phyloP scores from a whole-genome alignment of 2,797 vertebrate species.

The Arnoldichthys spilopterus region DNA sequence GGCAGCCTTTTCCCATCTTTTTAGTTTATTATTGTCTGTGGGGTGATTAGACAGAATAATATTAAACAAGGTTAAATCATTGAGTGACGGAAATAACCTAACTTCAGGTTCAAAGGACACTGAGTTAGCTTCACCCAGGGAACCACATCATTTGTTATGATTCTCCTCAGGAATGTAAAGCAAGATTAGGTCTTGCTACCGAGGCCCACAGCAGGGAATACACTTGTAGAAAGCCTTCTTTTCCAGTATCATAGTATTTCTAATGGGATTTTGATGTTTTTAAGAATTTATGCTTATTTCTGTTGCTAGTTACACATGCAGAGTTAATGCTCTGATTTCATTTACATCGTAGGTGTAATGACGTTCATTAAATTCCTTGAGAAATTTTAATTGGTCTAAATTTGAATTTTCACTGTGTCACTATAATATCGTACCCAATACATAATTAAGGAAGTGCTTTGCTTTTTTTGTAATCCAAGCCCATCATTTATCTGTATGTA shows the following conservation, averaged over 20 bases:
- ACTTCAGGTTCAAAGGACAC: constrained; percentile 22
- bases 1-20: constrained; percentile 46
- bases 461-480: too few species aligned
- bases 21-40: constrained; percentile 65
- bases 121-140: constrained; percentile 15
- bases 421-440: not conserved
- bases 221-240: not conserved
- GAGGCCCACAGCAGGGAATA: constrained; percentile 8
- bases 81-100: constrained; percentile 58
- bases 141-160: constrained; percentile 33
- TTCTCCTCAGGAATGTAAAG: constrained; percentile 26
- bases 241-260: not conserved
- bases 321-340: not conserved
- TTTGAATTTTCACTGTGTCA: not conserved
- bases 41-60: constrained; percentile 53
- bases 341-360: not conserved
- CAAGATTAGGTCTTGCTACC: constrained; percentile 6
- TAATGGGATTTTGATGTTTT: not conserved
- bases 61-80: constrained; percentile 32
- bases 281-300: too few species aligned
- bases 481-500: too few species aligned
- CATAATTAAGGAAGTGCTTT: not conserved
- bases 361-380: not conserved
- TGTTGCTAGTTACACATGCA: not conserved
- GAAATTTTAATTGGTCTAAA: not conserved